Evolutionary conservation across 2,113 vertebrate species (phyloP).

Genomic region (Psittacara wagleri): DNA sequence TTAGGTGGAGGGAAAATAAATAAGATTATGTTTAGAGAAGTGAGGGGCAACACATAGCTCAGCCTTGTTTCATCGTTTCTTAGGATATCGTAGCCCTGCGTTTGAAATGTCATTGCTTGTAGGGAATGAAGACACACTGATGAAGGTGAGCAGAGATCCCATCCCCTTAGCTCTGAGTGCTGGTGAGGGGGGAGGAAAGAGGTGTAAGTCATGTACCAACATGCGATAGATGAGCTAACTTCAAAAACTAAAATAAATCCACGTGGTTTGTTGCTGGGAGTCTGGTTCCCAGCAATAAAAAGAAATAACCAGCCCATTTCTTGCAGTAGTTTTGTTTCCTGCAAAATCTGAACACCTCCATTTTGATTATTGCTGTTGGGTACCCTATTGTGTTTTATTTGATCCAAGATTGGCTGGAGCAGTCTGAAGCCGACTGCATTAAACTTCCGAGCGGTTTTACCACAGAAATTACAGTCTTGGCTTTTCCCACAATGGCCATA

Average conservation of each 20-base stretch:
- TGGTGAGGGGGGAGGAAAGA: neutral
- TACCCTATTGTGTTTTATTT: constrained; percentile 32
- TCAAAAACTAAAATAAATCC: neutral
- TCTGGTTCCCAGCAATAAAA: neutral
- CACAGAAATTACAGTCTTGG: neutral
- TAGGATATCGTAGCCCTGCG: neutral
- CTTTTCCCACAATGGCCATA: constrained; percentile 28
- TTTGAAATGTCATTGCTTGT: neutral
- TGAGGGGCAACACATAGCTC: rapidly evolving
- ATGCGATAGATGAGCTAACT: neutral
- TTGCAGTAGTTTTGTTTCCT: neutral
- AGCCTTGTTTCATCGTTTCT: neutral
- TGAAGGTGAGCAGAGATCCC: neutral
- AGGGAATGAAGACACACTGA: neutral
- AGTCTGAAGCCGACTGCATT: constrained; percentile 17
- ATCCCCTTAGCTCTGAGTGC: neutral
- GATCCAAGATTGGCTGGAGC: neutral
- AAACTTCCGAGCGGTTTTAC: neutral
- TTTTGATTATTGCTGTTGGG: constrained; percentile 18
- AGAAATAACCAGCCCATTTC: neutral
- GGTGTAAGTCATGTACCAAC: rapidly evolving
- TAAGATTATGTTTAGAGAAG: neutral
- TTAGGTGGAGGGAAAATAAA: neutral
- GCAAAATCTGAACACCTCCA: neutral
- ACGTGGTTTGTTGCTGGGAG: neutral